A percentile compares a stretch with the other conserved stretches of the same genome.
Evolutionary conservation across 2,113 vertebrate species (phyloP).

Genomic region (Rostratula benghalensis): DNA sequence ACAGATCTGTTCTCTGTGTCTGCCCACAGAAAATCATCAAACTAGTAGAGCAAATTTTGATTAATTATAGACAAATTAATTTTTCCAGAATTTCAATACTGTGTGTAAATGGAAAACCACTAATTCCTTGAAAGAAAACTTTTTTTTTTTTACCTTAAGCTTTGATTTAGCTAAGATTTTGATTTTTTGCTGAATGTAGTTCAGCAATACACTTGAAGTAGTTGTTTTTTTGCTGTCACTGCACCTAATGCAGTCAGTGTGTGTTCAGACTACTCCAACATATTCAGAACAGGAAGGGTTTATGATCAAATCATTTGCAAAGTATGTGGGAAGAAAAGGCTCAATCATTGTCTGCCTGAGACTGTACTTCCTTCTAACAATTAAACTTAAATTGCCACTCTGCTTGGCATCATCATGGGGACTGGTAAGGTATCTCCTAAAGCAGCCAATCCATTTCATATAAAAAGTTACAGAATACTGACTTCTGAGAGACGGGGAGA

Average conservation of each 20-base stretch:
- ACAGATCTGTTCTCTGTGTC: background rate
- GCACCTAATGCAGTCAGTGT: background rate
- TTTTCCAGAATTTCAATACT: background rate
- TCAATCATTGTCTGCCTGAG: background rate
- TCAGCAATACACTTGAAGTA: background rate
- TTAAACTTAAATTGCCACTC: background rate
- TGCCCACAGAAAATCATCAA: background rate
- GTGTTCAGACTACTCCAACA: background rate
- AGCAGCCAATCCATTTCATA: background rate
- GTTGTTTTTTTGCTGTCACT: background rate
- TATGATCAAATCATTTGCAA: background rate
- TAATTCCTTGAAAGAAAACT: background rate
- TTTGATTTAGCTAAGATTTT: background rate
- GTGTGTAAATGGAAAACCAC: background rate
- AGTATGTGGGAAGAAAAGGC: background rate
- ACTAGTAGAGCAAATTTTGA: background rate
- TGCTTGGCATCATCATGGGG: background rate
- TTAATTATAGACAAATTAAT: background rate
- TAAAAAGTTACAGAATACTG: background rate
- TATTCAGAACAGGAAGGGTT: background rate
- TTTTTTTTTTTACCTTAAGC: background rate
- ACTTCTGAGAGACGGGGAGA: background rate
- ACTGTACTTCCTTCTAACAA: background rate
- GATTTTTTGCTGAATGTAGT: background rate
- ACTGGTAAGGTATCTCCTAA: background rate